Evolutionary conservation across 2,888 invertebrate species (phyloP).

Genomic region (Leucania comma): DNA sequence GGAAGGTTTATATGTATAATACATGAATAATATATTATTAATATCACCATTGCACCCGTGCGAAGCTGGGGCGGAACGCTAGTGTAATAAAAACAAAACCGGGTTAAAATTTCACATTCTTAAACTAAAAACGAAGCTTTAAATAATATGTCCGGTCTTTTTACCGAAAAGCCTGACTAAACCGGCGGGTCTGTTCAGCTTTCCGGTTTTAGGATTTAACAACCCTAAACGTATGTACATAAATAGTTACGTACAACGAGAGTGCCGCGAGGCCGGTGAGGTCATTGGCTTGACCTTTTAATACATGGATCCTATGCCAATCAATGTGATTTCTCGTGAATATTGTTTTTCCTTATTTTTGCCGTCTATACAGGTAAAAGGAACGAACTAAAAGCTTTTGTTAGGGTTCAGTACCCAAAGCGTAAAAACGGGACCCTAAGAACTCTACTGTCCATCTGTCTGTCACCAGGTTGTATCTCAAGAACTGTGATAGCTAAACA

Average conservation of each 20-base stretch:
- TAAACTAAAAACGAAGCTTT: background rate
- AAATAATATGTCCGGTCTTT: background rate
- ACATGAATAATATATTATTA: too few species aligned
- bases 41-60: too few species aligned
- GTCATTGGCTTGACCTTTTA: slow-evolving; percentile 82
- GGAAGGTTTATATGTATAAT: too few species aligned
- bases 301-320: slow-evolving; percentile 63
- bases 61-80: too few species aligned
- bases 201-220: background rate
- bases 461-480: too few species aligned
- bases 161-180: background rate
- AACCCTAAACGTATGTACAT: slow-evolving; percentile 10
- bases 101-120: background rate
- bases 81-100: background rate
- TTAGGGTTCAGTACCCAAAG: background rate
- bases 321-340: slow-evolving; percentile 53
- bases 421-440: too few species aligned
- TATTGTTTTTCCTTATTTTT: slow-evolving; percentile 60
- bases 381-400: slow-evolving; percentile 21
- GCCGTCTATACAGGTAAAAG: slow-evolving; percentile 41
- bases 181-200: background rate
- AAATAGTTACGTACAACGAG: slow-evolving; percentile 55
- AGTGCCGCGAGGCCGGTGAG: slow-evolving; percentile 71
- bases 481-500: too few species aligned
- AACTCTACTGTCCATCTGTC: background rate